phyloP scores from a whole-genome alignment of 92 coral and sea anemone species.

The Bergia sp. region DNA sequence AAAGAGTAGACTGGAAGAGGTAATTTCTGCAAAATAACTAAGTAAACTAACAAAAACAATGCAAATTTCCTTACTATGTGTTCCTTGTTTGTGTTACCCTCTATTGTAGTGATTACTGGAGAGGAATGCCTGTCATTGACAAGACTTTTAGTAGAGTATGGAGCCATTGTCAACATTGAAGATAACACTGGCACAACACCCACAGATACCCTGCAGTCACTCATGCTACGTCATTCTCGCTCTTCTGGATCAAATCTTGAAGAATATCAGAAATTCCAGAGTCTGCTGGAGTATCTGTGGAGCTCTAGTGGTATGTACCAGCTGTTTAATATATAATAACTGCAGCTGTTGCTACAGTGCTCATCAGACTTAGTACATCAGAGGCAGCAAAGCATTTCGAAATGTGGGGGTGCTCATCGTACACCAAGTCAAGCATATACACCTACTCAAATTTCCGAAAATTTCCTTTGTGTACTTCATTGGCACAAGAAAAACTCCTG shows the following conservation, averaged over 20 bases:
- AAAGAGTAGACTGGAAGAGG: neutral
- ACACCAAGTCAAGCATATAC: too few species aligned
- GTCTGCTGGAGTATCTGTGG: constrained; percentile 71
- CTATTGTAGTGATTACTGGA: constrained; percentile 66
- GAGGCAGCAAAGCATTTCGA: too few species aligned
- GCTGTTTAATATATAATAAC: neutral
- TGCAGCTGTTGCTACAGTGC: neutral
- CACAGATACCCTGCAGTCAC: constrained; percentile 67
- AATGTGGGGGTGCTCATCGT: too few species aligned
- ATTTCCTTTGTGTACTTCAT: too few species aligned
- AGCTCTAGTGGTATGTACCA: constrained; percentile 31
- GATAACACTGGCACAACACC: constrained; percentile 77
- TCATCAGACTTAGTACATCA: neutral
- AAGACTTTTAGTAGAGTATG: constrained; percentile 83
- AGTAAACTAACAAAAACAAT: too few species aligned
- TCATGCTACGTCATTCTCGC: constrained; percentile 72
- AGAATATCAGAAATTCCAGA: constrained; percentile 54
- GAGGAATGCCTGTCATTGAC: constrained; percentile 75
- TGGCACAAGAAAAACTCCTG: too few species aligned
- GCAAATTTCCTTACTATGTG: neutral
- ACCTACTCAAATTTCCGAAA: too few species aligned
- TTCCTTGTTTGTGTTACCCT: neutral
- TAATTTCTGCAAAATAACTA: neutral
- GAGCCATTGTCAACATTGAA: constrained; percentile 72
- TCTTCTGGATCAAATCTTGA: constrained; percentile 62